Evolutionary conservation across 2,797 vertebrate genomes (phyloP).

Genomic region (Protosalanx chinensis): DNA sequence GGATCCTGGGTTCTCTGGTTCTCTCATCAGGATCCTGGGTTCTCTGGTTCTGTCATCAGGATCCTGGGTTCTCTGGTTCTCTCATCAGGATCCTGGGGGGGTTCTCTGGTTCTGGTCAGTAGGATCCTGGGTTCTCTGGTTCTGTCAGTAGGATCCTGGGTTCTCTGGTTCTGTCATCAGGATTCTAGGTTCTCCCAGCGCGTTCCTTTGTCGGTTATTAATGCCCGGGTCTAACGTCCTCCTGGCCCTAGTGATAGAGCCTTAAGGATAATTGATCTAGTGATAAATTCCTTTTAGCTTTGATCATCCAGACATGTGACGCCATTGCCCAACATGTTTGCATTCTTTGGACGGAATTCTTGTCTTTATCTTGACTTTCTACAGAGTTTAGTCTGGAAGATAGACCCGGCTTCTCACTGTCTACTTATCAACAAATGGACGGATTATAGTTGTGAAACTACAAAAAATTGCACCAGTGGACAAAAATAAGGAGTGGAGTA

Average conservation of each 20-base stretch:
- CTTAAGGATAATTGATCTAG: background rate
- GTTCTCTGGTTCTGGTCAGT: too few relatives aligned
- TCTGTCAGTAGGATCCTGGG: too few relatives aligned
- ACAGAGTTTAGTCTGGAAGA: background rate
- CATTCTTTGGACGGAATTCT: background rate
- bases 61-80: too few relatives aligned
- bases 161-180: slow-evolving; percentile 61
- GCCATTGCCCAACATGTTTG: background rate
- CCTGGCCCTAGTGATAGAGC: slow-evolving; percentile 27
- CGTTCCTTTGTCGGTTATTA: slow-evolving; percentile 24
- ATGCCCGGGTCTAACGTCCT: slow-evolving; percentile 44
- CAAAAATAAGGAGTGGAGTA: background rate
- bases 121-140: too few relatives aligned
- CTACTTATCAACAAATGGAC: background rate
- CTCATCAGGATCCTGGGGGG: too few relatives aligned
- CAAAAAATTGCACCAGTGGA: background rate
- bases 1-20: too few relatives aligned
- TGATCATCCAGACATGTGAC: background rate
- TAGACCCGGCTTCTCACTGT: background rate
- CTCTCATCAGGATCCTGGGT: too few relatives aligned
- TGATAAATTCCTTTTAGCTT: slow-evolving; percentile 25
- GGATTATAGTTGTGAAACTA: background rate
- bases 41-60: too few relatives aligned
- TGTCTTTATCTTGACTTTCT: background rate
- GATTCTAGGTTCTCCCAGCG: slow-evolving; percentile 23